phyloP scores from a whole-genome alignment of 1,140 invertebrate genomes.

The Centruroides vittatus region DNA sequence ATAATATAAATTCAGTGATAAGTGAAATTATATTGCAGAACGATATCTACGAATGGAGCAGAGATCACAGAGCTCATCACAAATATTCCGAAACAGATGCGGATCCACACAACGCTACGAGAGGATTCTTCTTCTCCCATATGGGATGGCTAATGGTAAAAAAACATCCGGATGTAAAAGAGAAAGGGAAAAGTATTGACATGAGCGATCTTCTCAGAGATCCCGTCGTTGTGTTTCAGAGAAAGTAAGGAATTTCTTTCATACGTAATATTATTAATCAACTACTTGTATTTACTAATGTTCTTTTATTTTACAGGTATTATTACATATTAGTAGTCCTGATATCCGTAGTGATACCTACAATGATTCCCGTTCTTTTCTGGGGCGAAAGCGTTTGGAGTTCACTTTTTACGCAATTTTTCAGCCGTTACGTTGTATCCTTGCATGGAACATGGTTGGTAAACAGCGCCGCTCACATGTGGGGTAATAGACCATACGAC shows the following conservation, averaged over 20 bases:
- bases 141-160: constrained; percentile 63
- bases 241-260: not conserved
- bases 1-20: too few species aligned
- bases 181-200: constrained; percentile 7
- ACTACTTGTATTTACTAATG: not conserved
- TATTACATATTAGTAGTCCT: constrained; percentile 67
- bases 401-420: constrained; percentile 36
- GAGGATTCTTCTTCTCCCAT: constrained; percentile 67
- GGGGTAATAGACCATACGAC: constrained; percentile 83
- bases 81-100: constrained; percentile 67
- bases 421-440: constrained; percentile 26
- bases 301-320: constrained; percentile 34
- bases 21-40: constrained; percentile 6
- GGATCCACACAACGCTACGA: constrained; percentile 63
- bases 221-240: constrained; percentile 13
- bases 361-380: constrained; percentile 57
- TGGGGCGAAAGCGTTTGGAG: constrained; percentile 69
- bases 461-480: constrained; percentile 86
- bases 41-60: constrained; percentile 15
- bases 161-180: constrained; percentile 47
- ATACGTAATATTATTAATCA: not conserved
- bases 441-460: constrained; percentile 85
- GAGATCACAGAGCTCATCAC: constrained; percentile 69
- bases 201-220: constrained; percentile 7
- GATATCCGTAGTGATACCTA: constrained; percentile 70